Evolutionary conservation across 2,888 invertebrate species (phyloP), one percentile per base, ranked within the genome.

Genomic region (Platypus cylindrus): DNA sequence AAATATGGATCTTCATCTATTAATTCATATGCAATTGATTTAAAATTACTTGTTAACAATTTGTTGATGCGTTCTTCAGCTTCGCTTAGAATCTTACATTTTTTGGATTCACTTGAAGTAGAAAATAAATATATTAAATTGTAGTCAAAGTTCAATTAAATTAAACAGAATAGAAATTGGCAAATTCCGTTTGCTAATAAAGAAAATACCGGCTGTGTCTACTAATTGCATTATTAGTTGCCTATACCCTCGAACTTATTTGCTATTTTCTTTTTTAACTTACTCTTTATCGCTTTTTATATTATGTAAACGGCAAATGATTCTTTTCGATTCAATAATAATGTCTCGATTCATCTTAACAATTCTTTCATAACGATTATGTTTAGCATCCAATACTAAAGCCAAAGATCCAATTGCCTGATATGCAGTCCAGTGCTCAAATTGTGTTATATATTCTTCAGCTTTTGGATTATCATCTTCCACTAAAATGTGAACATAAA

Each of bases 301-400:
- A 18, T 82, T 78, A 57, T 91, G 91, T 13, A 93, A 61, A 8
- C 84, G 60, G 57, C 89, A 91, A 46, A 91, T 93, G 3, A 85
- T 78, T 39, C 89, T 66, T 56, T 93, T 93, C 60, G 89, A 86
- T 53, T 90, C 87, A 45, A 89, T 86, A 0, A 87, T 89, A 13
- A 89, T 73, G 53, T 89, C 90, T 16, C 89, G 67, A 41, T 81
- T 75, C 0, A 80, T 57, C 62, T 90, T 89, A 0, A 89, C 73
- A 17, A 91, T 70, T 27, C 84, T 65, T 55, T 91, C 91, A 50
- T 81, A 73, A 41, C 82, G 73, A 58, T 91, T 89, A 50, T 91
- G 83, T 44, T 81, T 79, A 1, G 67, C 67, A 48, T 84, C 86
- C 22, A 91, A 59, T 51, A 77, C 75, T 1, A 52, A 38, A 0